Evolutionary conservation across 2,113 vertebrate genomes (phyloP).

Genomic region (Etheostoma spectabile): DNA sequence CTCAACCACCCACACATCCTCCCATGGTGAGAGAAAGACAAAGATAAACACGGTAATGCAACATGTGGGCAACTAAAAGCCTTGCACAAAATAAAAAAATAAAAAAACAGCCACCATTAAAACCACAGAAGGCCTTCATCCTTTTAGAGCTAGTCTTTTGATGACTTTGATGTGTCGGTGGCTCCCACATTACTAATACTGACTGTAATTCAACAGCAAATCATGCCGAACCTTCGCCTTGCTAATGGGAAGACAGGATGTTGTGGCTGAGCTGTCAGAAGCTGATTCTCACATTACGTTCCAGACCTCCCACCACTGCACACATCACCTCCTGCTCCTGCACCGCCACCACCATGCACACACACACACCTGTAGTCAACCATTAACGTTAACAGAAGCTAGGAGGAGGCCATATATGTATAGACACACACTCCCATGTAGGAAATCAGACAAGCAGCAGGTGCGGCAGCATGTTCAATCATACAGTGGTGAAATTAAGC

Average conservation of each 20-base stretch:
- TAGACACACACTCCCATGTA: background rate
- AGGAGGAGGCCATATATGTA: background rate
- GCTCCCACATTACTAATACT: constrained; percentile 54
- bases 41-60: constrained; percentile 67
- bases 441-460: background rate
- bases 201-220: constrained; percentile 63
- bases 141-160: constrained; percentile 67
- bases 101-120: constrained; percentile 55
- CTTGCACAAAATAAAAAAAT: constrained; percentile 9
- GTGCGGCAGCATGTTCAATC: background rate
- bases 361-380: constrained; percentile 12
- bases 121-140: constrained; percentile 55
- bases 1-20: constrained; percentile 40
- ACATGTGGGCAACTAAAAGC: constrained; percentile 67
- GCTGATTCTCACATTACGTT: constrained; percentile 48
- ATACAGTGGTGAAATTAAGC: background rate
- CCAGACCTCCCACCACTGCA: background rate
- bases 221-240: constrained; percentile 38
- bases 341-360: background rate
- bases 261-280: constrained; percentile 53
- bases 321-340: background rate
- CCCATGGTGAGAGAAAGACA: constrained; percentile 44
- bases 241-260: constrained; percentile 67
- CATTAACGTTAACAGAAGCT: constrained; percentile 26
- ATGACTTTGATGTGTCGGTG: constrained; percentile 72